These are phyloP conservation scores for Dione juno DNA, from an alignment of 2,888 invertebrate genomes.

Conservation along the genomic window DNA sequence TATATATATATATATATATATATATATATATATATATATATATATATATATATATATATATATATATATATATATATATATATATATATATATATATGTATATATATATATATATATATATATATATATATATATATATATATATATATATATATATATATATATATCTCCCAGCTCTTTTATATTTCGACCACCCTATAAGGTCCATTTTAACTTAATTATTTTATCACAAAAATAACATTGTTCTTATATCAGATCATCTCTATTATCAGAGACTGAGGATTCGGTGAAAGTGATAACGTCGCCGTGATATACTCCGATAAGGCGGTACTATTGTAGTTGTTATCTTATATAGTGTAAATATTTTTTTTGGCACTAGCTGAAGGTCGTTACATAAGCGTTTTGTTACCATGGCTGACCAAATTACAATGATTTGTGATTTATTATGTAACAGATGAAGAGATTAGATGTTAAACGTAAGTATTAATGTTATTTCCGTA, in stretches of 20 bases:
- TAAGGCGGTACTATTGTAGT: conserved; percentile 49
- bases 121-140: too few relatives aligned
- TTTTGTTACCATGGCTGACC: conserved; percentile 24
- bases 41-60: too few relatives aligned
- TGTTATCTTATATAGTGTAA: conserved; percentile 47
- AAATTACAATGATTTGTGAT: neutral
- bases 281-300: conserved; percentile 58
- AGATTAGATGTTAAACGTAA: neutral
- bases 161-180: too few relatives aligned
- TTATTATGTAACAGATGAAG: conserved; percentile 1
- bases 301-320: conserved; percentile 34
- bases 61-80: too few relatives aligned
- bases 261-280: conserved; percentile 45
- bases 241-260: conserved; percentile 48
- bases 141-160: too few relatives aligned
- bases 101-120: too few relatives aligned
- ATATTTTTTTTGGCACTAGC: conserved; percentile 48
- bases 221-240: conserved; percentile 46
- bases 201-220: conserved; percentile 15
- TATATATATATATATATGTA: too few relatives aligned
- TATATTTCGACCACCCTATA: too few relatives aligned
- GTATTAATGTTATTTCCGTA: too few relatives aligned
- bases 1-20: too few relatives aligned
- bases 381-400: conserved; percentile 43
- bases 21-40: too few relatives aligned